phyloP scores from a whole-genome alignment of 2,797 vertebrate species.

The Neosilurus hyrtlii region DNA sequence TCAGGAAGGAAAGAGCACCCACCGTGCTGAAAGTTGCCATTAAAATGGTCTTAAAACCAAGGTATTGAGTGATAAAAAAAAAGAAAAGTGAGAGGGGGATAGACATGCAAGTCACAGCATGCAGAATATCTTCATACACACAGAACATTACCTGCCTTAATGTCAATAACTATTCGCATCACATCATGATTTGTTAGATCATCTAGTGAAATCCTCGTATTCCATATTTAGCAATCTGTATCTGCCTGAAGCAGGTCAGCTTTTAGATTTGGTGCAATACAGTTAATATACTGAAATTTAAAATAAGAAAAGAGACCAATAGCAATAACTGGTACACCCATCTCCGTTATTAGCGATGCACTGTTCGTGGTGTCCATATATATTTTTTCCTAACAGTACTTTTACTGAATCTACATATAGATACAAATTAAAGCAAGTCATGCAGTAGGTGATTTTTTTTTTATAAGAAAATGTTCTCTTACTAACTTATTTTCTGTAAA shows the following conservation, averaged over 20 bases:
- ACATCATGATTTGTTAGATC: too few relatives aligned
- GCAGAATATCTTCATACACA: conserved; percentile 1
- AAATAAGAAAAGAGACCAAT: not conserved
- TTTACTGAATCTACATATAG: too few relatives aligned
- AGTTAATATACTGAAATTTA: not conserved
- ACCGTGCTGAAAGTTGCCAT: conserved; percentile 36
- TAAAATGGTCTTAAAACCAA: conserved; percentile 31
- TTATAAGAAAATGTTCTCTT: not conserved
- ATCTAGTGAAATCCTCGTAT: not conserved
- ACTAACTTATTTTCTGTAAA: not conserved
- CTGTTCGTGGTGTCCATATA: not conserved
- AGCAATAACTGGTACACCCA: not conserved
- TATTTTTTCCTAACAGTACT: not conserved
- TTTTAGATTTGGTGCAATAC: not conserved
- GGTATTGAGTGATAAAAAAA: not conserved
- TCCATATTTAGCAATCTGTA: conserved; percentile 1
- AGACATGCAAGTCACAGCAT: not conserved
- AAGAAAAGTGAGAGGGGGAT: too few relatives aligned
- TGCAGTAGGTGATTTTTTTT: not conserved
- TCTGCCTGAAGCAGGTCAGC: not conserved
- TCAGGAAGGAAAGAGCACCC: conserved; percentile 54
- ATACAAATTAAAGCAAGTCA: not conserved
- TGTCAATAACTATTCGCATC: not conserved
- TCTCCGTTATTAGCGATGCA: not conserved
- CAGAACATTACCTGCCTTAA: not conserved